Base-by-base conservation (phyloP, 2,797 vertebrate genomes). In the Fratercula arctica region DNA sequence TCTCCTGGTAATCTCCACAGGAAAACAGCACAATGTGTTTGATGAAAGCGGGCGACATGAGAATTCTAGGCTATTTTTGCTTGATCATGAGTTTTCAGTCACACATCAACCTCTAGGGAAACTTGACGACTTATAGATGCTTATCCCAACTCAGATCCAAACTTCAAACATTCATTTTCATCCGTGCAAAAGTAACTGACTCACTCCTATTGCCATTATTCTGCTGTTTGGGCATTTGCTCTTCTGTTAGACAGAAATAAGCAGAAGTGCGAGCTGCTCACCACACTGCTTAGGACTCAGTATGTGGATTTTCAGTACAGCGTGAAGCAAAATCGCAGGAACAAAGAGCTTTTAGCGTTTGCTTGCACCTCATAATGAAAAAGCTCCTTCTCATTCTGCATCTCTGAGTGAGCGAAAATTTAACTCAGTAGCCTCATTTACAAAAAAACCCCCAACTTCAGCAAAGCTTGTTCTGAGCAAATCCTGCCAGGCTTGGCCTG, bases 31-130 rank as follows among this genome's bases (percentile, higher is more conserved):
- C 67, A 39, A 54, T 57, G 57, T 89, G 83, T 79, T 67, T 63
- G 64, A 87, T 33, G n/a, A 83, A 66, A 94, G 41, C 0, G 1
- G 74, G 39, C 79, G 70, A n/a, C 31, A 48, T 10, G 48, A 95
- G 60, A 95, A 76, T 93, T 95, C 70, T 64, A 60, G 68, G 74
- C 75, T 95, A n/a, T 76, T 87, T 95, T 83, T 68, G 64, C 51
- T 89, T 70, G 64, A 60, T 80, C 31, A 10, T 5, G 11, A 59
- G 64, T 87, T 83, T 91, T 87, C 64, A 89, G 74, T 53, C 68
- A 53, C 75, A 57, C 60, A 72, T 33, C 60, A 87, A 4, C 35
- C 72, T 92, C 78, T 46, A 90, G n/a, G 31, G 68, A 94, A 89
- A 75, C n/a, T 41, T 80, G 79, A 61, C 0, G 4, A 94, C 19